phyloP scores from a whole-genome alignment of 2,888 invertebrate species.

The Anorthoa munda region DNA sequence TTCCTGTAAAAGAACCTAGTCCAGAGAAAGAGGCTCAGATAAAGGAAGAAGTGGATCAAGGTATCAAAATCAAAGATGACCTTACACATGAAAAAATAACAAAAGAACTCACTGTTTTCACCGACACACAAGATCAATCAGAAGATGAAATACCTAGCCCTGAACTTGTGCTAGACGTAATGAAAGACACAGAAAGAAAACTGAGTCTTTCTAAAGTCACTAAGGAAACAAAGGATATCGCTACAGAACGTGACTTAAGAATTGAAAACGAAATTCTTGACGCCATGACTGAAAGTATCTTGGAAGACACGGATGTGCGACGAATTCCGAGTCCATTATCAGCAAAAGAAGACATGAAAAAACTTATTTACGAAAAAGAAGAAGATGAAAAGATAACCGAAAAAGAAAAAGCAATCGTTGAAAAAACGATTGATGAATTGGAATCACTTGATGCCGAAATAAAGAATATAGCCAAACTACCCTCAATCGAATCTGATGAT shows the following conservation, averaged over 20 bases:
- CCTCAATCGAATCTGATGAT: constrained; percentile 6
- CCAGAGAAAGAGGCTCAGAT: constrained; percentile 74
- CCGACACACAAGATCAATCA: constrained; percentile 25
- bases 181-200: constrained; percentile 19
- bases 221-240: not conserved
- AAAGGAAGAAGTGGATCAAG: constrained; percentile 51
- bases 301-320: not conserved
- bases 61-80: constrained; percentile 43
- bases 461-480: constrained; percentile 20
- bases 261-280: constrained; percentile 25
- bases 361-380: constrained; percentile 50
- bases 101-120: constrained; percentile 37
- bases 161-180: constrained; percentile 53
- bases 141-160: constrained; percentile 51
- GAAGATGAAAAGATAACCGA: constrained; percentile 24
- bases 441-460: constrained; percentile 42
- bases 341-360: constrained; percentile 47
- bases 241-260: constrained; percentile 8
- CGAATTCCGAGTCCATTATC: constrained; percentile 38
- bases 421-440: constrained; percentile 12
- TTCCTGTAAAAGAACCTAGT: constrained; percentile 78
- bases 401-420: constrained; percentile 6
- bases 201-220: not conserved
- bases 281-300: constrained; percentile 14
- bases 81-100: constrained; percentile 31